phyloP scores from a whole-genome alignment of 2,888 invertebrate species.

The Poecilus cupreus region DNA sequence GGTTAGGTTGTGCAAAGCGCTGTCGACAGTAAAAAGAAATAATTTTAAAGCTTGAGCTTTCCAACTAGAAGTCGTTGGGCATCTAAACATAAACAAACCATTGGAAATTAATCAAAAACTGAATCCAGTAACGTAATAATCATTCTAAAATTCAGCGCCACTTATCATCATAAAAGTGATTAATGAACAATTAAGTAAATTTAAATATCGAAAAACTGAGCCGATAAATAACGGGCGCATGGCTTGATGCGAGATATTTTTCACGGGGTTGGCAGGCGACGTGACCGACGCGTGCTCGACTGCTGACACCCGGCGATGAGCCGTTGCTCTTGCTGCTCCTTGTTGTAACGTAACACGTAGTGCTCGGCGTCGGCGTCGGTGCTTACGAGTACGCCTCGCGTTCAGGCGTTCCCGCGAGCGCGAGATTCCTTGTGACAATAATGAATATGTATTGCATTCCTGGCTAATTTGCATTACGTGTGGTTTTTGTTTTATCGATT shows the following conservation, averaged over 20 bases:
- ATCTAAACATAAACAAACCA: slow-evolving; percentile 15
- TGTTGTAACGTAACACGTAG: background rate
- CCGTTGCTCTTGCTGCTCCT: background rate
- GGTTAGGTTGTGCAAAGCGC: no score
- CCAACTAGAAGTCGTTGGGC: background rate
- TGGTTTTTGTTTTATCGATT: slow-evolving; percentile 58
- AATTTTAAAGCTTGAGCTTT: no score
- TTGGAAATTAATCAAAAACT: slow-evolving; percentile 23
- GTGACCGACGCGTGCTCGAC: no score
- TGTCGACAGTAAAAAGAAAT: no score
- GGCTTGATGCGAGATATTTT: background rate
- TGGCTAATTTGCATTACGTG: slow-evolving; percentile 56
- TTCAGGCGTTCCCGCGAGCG: background rate
- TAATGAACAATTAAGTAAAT: slow-evolving; percentile 40
- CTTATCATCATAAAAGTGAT: slow-evolving; percentile 42
- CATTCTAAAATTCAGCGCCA: slow-evolving; percentile 25
- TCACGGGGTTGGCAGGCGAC: background rate
- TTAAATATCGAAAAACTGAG: slow-evolving; percentile 32
- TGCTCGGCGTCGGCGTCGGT: background rate
- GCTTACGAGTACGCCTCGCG: slow-evolving; percentile 26
- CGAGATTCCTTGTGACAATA: slow-evolving; percentile 56
- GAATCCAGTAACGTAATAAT: slow-evolving; percentile 33
- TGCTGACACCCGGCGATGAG: no score
- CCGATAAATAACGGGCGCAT: background rate
- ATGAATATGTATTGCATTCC: slow-evolving; percentile 57